phyloP scores from a whole-genome alignment of 2,113 vertebrate genomes.

The Uria lomvia region DNA sequence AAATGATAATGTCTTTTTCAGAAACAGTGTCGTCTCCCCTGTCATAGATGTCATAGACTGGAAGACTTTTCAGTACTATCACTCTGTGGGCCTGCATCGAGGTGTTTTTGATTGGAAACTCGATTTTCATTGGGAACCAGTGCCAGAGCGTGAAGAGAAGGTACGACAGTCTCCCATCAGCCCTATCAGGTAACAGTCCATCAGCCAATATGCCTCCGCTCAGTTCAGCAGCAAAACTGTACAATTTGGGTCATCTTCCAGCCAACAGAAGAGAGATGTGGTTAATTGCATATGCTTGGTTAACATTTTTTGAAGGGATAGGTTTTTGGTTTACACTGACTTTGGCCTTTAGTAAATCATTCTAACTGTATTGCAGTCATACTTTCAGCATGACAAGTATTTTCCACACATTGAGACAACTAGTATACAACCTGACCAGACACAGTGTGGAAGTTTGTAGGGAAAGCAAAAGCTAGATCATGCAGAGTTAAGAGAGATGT shows the following conservation, averaged over 20 bases:
- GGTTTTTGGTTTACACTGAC: neutral
- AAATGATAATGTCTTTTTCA: slow-evolving; percentile 51
- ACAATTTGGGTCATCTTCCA: neutral
- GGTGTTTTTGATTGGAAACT: slow-evolving; percentile 88
- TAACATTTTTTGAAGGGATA: neutral
- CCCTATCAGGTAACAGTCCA: slow-evolving; percentile 79
- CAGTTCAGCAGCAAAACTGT: neutral
- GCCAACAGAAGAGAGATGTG: neutral
- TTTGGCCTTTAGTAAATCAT: neutral
- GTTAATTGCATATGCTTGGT: neutral
- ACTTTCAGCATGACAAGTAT: neutral
- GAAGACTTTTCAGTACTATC: slow-evolving; percentile 84
- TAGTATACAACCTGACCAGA: neutral
- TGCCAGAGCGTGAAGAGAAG: slow-evolving; percentile 69
- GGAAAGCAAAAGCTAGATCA: neutral
- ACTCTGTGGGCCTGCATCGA: slow-evolving; percentile 73
- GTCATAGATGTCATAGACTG: slow-evolving; percentile 85
- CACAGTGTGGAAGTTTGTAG: neutral
- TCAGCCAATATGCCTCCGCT: neutral
- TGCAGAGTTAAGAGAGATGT: neutral
- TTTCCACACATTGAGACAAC: neutral
- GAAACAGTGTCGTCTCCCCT: slow-evolving; percentile 85
- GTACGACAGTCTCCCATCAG: slow-evolving; percentile 72
- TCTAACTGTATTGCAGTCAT: neutral
- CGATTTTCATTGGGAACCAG: slow-evolving; percentile 83